Evolutionary conservation across 2,113 vertebrate genomes (phyloP).

Genomic region (human): DNA sequence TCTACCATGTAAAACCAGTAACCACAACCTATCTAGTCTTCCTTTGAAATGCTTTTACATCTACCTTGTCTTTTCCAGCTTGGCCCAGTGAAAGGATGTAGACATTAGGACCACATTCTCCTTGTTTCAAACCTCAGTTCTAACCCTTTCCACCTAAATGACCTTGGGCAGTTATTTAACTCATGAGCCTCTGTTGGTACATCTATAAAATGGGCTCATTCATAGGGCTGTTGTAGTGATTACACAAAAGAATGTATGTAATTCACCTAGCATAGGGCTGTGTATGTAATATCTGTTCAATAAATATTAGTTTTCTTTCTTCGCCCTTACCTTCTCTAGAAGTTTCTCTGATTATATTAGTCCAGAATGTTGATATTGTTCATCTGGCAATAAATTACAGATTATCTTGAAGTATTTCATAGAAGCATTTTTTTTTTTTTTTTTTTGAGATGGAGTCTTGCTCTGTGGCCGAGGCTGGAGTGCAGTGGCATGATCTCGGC

Average conservation of each 20-base stretch:
- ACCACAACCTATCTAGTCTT: not conserved
- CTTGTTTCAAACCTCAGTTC: not conserved
- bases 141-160: not conserved
- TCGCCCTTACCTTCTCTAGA: not conserved
- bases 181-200: not conserved
- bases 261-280: not conserved
- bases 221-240: not conserved
- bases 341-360: slow-evolving; percentile 7
- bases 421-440: not conserved
- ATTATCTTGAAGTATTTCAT: slow-evolving; percentile 14
- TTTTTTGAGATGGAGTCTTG: no score
- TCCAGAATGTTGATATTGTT: not conserved
- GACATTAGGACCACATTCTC: not conserved
- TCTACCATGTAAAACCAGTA: not conserved
- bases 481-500: no score
- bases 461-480: no score
- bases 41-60: not conserved
- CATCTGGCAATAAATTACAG: not conserved
- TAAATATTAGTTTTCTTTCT: slow-evolving; percentile 1
- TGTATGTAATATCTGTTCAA: not conserved
- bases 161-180: not conserved
- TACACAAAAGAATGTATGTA: not conserved
- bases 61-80: not conserved
- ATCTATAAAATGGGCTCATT: not conserved
- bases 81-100: not conserved